Percentiles rank a stretch among this genome's conserved stretches.
phyloP scores from a whole-genome alignment of 2,797 vertebrate genomes.

The Sparus aurata region DNA sequence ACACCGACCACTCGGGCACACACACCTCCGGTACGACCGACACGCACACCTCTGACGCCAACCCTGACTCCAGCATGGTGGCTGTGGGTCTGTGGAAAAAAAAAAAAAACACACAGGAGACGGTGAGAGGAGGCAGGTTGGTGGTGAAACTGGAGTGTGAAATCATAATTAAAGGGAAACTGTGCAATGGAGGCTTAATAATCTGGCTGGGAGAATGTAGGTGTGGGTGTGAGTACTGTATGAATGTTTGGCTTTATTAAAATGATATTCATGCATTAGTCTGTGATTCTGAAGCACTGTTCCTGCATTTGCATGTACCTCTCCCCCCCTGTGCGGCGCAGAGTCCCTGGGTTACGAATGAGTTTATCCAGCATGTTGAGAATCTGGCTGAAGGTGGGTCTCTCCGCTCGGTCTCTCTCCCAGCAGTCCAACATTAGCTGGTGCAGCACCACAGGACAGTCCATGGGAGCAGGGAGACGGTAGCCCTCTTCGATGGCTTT shows the following conservation, averaged over 20 bases:
- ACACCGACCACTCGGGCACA: slow-evolving; percentile 90
- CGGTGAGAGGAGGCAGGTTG: slow-evolving; percentile 21
- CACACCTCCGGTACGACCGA: slow-evolving; percentile 93
- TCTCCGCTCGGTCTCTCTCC: slow-evolving; percentile 96
- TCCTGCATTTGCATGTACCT: slow-evolving; percentile 79
- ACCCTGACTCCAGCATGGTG: slow-evolving; percentile 91
- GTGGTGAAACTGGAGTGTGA: slow-evolving; percentile 29
- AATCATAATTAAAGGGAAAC: slow-evolving; percentile 11
- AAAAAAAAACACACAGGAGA: background rate
- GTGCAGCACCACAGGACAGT: slow-evolving; percentile 96
- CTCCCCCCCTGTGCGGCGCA: slow-evolving; percentile 95
- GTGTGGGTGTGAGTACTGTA: slow-evolving; percentile 1
- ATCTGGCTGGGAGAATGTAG: background rate
- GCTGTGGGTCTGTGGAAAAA: slow-evolving; percentile 87
- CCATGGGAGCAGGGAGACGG: slow-evolving; percentile 96
- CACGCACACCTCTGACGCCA: slow-evolving; percentile 94
- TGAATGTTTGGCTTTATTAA: background rate
- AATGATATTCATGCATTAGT: too few relatives aligned
- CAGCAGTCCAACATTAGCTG: slow-evolving; percentile 99
- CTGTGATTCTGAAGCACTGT: background rate
- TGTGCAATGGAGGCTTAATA: background rate
- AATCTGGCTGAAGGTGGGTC: slow-evolving; percentile 97
- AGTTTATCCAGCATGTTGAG: slow-evolving; percentile 99
- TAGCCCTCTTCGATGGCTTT: slow-evolving; percentile 99
- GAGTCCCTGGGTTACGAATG: slow-evolving; percentile 96